Evolutionary conservation across 2,797 vertebrate genomes (phyloP), one percentile per base, ranked within the genome.

Genomic region (Danio tinwini): DNA sequence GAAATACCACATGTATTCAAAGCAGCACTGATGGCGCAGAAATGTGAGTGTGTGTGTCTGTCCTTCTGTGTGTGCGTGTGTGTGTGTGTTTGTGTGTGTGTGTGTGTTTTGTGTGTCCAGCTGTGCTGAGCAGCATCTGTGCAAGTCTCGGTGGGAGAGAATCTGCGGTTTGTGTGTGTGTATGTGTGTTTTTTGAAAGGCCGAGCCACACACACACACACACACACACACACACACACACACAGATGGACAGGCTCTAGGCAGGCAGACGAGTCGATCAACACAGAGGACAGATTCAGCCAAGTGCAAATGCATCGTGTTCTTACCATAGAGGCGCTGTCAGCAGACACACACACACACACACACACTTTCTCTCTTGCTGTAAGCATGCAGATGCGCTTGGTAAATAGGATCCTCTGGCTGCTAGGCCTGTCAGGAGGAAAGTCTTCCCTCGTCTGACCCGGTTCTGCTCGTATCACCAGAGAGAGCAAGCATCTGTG

Each of bases 231-330:
- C 29, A 29, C 1, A 29, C 29, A n/a, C 89, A 90, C 91, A 90
- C 89, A 90, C 91, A 93, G 92, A 93, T 91, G 92, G 93, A 93
- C 91, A 90, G 92, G 91, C 91, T 83, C 82, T 88, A 91, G 92
- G 86, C 92, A 81, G 65, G 74, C 80, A 84, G 85, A 86, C 80
- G 76, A 86, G 85, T 76, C 80, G 77, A 86, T 84, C 82, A 82
- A 83, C 42, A 65, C 70, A 75, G 63, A 63, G 87, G 90, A 93
- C 90, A 93, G 90, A 93, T 91, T 91, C 91, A 90, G 90, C 87
- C 87, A 90, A 89, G 87, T 88, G 90, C 91, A 88, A 90, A 92
- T 78, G 90, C 89, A 89, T 86, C 84, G 87, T 89, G 86, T 84
- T 87, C 89, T 88, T 89, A 91, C 86, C 88, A 89, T 90, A 90